phyloP scores from a whole-genome alignment of 2,888 invertebrate genomes.

The Athalia circularis region DNA sequence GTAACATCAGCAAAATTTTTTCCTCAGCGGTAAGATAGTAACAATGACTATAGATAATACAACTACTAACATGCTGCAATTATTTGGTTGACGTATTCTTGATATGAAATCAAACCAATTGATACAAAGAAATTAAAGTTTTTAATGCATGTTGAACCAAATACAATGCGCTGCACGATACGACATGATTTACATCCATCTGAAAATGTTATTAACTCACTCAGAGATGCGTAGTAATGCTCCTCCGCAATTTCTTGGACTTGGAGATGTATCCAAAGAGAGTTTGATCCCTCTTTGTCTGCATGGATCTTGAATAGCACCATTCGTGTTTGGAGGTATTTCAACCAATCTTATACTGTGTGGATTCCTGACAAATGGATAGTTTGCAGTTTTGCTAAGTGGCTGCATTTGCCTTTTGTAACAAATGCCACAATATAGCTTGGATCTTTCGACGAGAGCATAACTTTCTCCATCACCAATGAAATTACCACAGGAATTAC shows the following conservation, averaged over 20 bases:
- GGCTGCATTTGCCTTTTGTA: constrained; percentile 85
- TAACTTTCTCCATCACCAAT: constrained; percentile 96
- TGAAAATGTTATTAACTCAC: constrained; percentile 74
- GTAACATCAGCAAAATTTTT: background rate
- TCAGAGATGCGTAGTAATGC: constrained; percentile 81
- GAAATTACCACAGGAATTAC: constrained; percentile 86
- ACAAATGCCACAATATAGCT: constrained; percentile 89
- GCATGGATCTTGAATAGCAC: constrained; percentile 67
- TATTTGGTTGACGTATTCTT: background rate
- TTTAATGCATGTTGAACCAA: background rate
- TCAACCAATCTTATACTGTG: constrained; percentile 91
- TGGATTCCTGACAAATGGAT: constrained; percentile 77
- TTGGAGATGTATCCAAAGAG: constrained; percentile 77
- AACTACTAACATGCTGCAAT: background rate
- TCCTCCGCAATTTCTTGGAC: constrained; percentile 76
- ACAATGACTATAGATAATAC: background rate
- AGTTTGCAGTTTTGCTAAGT: constrained; percentile 75
- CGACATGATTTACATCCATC: background rate
- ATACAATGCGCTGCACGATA: background rate
- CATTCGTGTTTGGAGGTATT: constrained; percentile 80
- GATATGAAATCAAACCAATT: background rate
- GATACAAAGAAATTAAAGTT: background rate
- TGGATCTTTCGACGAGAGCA: constrained; percentile 92
- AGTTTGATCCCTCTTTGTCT: constrained; percentile 81
- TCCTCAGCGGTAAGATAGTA: too few relatives aligned